These are phyloP conservation scores for Piscicola geometra DNA, from an alignment of 2,888 invertebrate genomes.

Conservation along the genomic window DNA sequence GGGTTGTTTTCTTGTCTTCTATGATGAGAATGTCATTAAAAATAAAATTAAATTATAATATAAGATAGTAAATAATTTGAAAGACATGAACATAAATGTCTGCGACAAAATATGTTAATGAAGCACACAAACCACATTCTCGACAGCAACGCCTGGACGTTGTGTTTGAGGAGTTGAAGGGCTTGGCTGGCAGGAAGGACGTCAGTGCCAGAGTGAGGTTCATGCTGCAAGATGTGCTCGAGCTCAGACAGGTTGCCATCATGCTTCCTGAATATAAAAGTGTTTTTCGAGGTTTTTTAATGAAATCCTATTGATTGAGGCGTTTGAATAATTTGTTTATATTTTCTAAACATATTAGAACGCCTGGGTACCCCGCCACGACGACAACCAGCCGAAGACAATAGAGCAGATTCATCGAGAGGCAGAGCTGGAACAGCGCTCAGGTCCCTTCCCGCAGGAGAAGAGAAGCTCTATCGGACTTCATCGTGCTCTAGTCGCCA, in stretches of 20 bases:
- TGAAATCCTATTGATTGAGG: not conserved
- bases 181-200: constrained; percentile 64
- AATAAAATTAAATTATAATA: no score
- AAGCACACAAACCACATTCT: no score
- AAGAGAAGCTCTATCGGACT: constrained; percentile 3
- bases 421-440: constrained; percentile 68
- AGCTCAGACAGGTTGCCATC: constrained; percentile 68
- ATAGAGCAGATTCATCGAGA: constrained; percentile 90
- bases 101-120: no score
- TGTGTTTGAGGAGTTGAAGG: constrained; percentile 57
- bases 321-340: no score
- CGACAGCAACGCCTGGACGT: constrained; percentile 51
- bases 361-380: constrained; percentile 79
- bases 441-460: constrained; percentile 44
- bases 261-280: no score
- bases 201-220: constrained; percentile 61
- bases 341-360: no score
- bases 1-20: not conserved
- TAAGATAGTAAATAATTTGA: no score
- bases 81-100: no score
- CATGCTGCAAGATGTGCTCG: constrained; percentile 86
- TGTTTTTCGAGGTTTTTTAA: not conserved
- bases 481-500: not conserved
- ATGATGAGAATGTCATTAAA: no score
- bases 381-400: constrained; percentile 83